These are phyloP conservation scores for Drosophila kuntzei DNA, from an alignment of 2,888 invertebrate genomes.

Conservation along the genomic window DNA sequence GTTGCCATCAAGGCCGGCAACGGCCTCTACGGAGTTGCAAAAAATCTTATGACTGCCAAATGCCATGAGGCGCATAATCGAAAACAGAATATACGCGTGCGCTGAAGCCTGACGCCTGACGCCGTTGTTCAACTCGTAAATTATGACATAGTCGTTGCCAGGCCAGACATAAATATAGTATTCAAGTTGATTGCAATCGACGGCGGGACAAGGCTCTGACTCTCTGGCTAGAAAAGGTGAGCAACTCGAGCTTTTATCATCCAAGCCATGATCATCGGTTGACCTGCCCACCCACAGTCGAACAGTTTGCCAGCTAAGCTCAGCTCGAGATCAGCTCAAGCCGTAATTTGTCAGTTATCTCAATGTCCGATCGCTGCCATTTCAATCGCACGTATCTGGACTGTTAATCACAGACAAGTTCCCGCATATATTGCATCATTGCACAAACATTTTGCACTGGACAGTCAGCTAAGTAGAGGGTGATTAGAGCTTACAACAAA, in stretches of 20 bases:
- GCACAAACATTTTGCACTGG: constrained; percentile 56
- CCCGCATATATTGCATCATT: constrained; percentile 49
- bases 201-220: constrained; percentile 15
- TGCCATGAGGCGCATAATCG: constrained; percentile 75
- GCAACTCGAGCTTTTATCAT: constrained; percentile 31
- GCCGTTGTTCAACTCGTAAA: constrained; percentile 61
- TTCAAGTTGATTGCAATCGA: constrained; percentile 68
- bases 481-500: constrained; percentile 39
- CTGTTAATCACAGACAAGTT: constrained; percentile 58
- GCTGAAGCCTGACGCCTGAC: constrained; percentile 52
- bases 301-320: not conserved
- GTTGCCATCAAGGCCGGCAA: constrained; percentile 66
- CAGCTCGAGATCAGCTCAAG: constrained; percentile 9
- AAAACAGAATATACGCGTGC: constrained; percentile 73
- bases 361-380: constrained; percentile 58
- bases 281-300: constrained; percentile 65
- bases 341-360: constrained; percentile 57
- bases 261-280: constrained; percentile 46
- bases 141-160: constrained; percentile 65
- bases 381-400: constrained; percentile 62
- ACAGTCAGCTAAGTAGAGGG: constrained; percentile 26
- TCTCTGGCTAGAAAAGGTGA: constrained; percentile 56
- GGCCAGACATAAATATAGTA: constrained; percentile 63
- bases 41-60: constrained; percentile 54
- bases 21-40: constrained; percentile 16